Evolutionary conservation across 2,888 invertebrate genomes (phyloP).

Genomic region (Branchellion lobata): DNA sequence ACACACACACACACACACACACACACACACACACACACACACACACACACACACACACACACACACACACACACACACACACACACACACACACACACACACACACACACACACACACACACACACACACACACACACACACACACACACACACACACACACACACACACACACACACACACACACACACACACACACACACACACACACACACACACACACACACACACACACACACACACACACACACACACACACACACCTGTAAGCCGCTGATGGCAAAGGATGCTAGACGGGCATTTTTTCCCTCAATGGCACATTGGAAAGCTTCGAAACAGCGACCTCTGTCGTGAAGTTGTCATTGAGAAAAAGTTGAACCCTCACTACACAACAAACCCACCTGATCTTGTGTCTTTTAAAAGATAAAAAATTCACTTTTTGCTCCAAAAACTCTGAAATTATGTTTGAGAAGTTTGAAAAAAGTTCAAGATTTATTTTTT

Average conservation of each 20-base stretch:
- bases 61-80: no score
- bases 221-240: not conserved
- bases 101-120: no score
- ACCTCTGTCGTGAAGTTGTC: no score
- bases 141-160: no score
- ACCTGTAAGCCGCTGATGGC: constrained; percentile 88
- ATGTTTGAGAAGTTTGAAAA: constrained; percentile 1
- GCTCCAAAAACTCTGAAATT: constrained; percentile 38
- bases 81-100: no score
- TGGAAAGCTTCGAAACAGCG: constrained; percentile 79
- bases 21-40: no score
- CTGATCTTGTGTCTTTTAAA: constrained; percentile 38
- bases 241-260: constrained; percentile 58
- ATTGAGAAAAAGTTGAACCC: not conserved
- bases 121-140: no score
- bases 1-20: no score
- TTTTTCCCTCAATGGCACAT: constrained; percentile 81
- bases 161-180: no score
- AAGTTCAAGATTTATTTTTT: not conserved
- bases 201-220: no score
- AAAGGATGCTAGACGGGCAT: constrained; percentile 78
- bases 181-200: no score
- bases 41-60: no score
- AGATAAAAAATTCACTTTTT: constrained; percentile 37
- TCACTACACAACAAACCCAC: constrained; percentile 1